Conservation (phyloP, 2,888 invertebrate genomes). For the Hemithea aestivaria region DNA sequence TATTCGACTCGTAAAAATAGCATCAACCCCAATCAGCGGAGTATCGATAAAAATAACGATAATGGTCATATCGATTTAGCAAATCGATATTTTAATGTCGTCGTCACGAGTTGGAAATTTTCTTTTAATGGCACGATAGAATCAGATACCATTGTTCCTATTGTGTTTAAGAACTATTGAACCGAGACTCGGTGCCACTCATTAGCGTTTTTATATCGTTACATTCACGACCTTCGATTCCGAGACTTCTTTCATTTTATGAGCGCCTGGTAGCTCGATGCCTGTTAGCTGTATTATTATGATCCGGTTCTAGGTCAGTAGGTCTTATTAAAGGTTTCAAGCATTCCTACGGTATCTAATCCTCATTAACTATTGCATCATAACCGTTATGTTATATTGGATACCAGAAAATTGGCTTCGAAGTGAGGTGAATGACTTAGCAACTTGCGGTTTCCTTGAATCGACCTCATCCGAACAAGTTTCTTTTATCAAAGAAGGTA, state of each 20-base stretch:
- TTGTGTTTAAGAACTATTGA: slow-evolving; percentile 16
- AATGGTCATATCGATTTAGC: slow-evolving; percentile 17
- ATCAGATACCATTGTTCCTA: slow-evolving; percentile 10
- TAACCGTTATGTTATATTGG: slow-evolving; percentile 4
- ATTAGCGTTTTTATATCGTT: slow-evolving; percentile 13
- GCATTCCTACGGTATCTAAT: slow-evolving; percentile 22
- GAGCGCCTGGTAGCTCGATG: slow-evolving; percentile 1
- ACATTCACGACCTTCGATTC: slow-evolving; percentile 2
- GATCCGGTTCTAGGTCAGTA: slow-evolving; percentile 15
- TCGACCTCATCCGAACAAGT: slow-evolving; percentile 12
- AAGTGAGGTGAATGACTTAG: slow-evolving; percentile 7
- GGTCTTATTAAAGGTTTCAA: slow-evolving; percentile 2
- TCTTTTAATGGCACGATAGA: slow-evolving; percentile 10
- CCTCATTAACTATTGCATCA: slow-evolving; percentile 13
- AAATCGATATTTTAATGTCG: slow-evolving; percentile 20
- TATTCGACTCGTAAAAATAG: slow-evolving; percentile 21
- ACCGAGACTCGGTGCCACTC: slow-evolving; percentile 8
- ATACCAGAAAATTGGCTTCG: slow-evolving; percentile 7
- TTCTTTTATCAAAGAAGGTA: slow-evolving; percentile 12
- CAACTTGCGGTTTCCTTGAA: slow-evolving; percentile 13
- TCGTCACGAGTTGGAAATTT: slow-evolving; percentile 14
- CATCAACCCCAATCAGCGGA: slow-evolving; percentile 24
- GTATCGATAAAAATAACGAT: slow-evolving; percentile 26
- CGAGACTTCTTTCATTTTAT: slow-evolving; percentile 5
- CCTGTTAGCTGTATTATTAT: slow-evolving; percentile 7